phyloP scores from a whole-genome alignment of 2,888 invertebrate genomes.

The Proisotoma minuta region DNA sequence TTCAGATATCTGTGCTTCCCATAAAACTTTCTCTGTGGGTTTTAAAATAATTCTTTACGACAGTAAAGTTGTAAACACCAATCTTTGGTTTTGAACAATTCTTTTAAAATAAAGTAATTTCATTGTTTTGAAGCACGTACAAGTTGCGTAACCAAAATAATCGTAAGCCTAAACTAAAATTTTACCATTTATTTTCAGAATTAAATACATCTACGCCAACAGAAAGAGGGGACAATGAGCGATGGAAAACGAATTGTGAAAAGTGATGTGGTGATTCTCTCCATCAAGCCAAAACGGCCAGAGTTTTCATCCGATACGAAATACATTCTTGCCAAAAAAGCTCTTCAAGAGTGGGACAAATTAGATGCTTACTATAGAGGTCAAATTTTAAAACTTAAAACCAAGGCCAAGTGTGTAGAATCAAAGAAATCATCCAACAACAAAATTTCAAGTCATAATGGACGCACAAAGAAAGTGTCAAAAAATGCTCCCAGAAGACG shows the following conservation, averaged over 20 bases:
- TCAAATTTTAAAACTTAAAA: conserved; percentile 29
- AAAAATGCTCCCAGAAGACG: conserved; percentile 14
- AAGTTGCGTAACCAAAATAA: no score
- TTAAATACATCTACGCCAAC: no score
- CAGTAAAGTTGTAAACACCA: no score
- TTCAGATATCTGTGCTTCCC: no score
- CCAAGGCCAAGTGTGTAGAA: neutral
- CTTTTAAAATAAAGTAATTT: no score
- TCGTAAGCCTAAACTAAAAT: no score
- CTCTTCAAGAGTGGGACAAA: conserved; percentile 40
- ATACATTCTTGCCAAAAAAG: conserved; percentile 23
- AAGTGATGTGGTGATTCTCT: conserved; percentile 39
- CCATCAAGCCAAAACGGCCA: conserved; percentile 39
- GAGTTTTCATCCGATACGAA: conserved; percentile 25
- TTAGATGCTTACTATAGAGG: conserved; percentile 40
- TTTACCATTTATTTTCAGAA: no score
- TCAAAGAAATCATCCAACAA: conserved; percentile 4
- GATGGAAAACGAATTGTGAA: conserved; percentile 34
- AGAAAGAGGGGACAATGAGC: conserved; percentile 34
- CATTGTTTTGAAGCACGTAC: no score
- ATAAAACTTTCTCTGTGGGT: no score
- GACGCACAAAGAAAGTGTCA: conserved; percentile 12
- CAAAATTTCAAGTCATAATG: conserved; percentile 1
- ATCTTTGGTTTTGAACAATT: no score
- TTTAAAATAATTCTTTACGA: no score